phyloP scores from a whole-genome alignment of 64 coral and sea anemone genomes.

The Stylophora pistillata region DNA sequence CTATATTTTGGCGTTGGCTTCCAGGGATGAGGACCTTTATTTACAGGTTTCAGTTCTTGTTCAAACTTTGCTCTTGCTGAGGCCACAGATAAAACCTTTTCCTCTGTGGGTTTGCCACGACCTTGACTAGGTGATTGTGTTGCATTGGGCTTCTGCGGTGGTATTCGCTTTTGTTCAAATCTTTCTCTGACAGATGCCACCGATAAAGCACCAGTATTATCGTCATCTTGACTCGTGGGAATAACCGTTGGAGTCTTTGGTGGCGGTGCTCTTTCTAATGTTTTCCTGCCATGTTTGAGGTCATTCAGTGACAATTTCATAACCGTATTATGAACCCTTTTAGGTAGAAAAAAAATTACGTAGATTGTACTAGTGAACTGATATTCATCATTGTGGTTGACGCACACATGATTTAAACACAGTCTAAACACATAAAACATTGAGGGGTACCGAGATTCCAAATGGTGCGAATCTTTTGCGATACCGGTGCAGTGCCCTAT shows the following conservation, averaged over 20 bases:
- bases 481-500: too few species aligned
- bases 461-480: too few species aligned
- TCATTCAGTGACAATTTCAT: conserved; percentile 1
- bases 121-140: background rate
- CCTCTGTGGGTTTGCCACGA: background rate
- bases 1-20: background rate
- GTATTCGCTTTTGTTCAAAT: conserved; percentile 6
- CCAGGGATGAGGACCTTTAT: background rate
- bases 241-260: background rate
- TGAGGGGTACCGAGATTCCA: too few species aligned
- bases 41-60: background rate
- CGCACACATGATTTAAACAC: too few species aligned
- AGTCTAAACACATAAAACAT: too few species aligned
- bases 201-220: background rate
- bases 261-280: background rate
- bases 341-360: too few species aligned
- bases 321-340: background rate
- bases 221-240: background rate
- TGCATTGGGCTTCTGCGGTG: background rate
- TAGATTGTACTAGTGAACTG: too few species aligned
- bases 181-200: background rate
- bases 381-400: too few species aligned
- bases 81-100: background rate
- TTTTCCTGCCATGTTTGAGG: background rate
- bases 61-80: conserved; percentile 29